These are phyloP conservation scores for Papilio polytes DNA, from an alignment of 1,140 invertebrate genomes.

Conservation along the genomic window DNA sequence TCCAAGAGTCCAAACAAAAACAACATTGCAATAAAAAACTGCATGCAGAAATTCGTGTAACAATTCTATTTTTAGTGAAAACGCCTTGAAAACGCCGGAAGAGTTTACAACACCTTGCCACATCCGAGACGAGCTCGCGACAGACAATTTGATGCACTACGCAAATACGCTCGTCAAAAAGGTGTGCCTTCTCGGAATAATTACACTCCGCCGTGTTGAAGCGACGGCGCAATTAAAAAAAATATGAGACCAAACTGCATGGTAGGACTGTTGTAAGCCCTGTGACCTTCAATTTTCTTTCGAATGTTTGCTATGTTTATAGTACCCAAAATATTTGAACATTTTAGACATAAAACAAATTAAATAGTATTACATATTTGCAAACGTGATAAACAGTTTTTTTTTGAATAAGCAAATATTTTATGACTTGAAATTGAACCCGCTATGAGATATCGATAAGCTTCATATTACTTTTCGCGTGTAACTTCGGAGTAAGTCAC, in stretches of 20 bases:
- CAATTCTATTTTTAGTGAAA: slow-evolving; percentile 21
- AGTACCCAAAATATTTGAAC: neutral
- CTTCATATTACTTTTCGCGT: slow-evolving; percentile 24
- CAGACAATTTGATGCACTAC: slow-evolving; percentile 36
- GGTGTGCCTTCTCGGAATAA: slow-evolving; percentile 42
- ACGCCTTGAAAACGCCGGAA: slow-evolving; percentile 16
- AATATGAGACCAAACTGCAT: slow-evolving; percentile 26
- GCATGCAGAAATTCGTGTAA: neutral
- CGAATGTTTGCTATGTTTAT: slow-evolving; percentile 31
- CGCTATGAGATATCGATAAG: neutral
- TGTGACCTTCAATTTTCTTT: neutral
- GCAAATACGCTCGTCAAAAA: slow-evolving; percentile 35
- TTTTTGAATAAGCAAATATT: neutral
- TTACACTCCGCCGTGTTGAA: slow-evolving; percentile 39
- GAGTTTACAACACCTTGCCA: slow-evolving; percentile 31
- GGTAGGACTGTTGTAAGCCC: neutral
- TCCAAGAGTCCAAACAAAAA: neutral
- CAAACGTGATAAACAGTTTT: neutral
- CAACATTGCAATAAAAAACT: neutral
- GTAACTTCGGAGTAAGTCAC: slow-evolving; percentile 24
- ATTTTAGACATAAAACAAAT: neutral
- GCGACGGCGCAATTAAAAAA: slow-evolving; percentile 43
- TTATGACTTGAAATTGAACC: neutral
- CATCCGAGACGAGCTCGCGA: slow-evolving; percentile 10
- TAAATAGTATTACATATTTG: neutral